phyloP scores from a whole-genome alignment of 2,888 invertebrate species.

The Diploptera punctata region DNA sequence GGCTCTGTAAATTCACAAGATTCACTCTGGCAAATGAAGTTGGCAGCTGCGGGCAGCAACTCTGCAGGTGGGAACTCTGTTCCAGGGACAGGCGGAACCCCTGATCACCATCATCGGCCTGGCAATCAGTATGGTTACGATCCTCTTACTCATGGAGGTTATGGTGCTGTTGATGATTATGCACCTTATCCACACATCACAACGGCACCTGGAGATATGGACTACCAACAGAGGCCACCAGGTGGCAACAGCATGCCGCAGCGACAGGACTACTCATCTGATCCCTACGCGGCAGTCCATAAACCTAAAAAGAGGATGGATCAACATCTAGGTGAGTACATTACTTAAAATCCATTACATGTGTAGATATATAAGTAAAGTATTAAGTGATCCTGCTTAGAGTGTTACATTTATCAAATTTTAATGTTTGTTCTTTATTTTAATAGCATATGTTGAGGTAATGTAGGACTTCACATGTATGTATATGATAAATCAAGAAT shows the following conservation, averaged over 20 bases:
- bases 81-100: constrained; percentile 11
- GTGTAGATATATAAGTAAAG: too few relatives aligned
- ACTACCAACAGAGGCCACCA: constrained; percentile 67
- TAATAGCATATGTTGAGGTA: too few relatives aligned
- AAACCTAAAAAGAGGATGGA: constrained; percentile 89
- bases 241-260: constrained; percentile 66
- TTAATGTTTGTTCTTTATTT: too few relatives aligned
- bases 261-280: constrained; percentile 80
- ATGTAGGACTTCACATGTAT: too few relatives aligned
- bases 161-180: constrained; percentile 83
- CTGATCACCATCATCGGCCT: constrained; percentile 46
- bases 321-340: constrained; percentile 84
- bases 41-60: constrained; percentile 64
- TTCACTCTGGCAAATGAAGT: constrained; percentile 93
- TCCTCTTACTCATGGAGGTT: constrained; percentile 81
- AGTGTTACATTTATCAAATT: too few relatives aligned
- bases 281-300: constrained; percentile 88
- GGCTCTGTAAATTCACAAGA: constrained; percentile 95
- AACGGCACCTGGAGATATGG: constrained; percentile 57
- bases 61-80: constrained; percentile 5
- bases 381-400: too few relatives aligned
- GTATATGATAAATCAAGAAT: too few relatives aligned
- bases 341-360: too few relatives aligned
- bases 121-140: constrained; percentile 66
- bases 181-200: constrained; percentile 83